Percentiles rank a stretch among this genome's conserved stretches.
Evolutionary conservation across 2,888 invertebrate species (phyloP).

Genomic region (Hedya salicella): DNA sequence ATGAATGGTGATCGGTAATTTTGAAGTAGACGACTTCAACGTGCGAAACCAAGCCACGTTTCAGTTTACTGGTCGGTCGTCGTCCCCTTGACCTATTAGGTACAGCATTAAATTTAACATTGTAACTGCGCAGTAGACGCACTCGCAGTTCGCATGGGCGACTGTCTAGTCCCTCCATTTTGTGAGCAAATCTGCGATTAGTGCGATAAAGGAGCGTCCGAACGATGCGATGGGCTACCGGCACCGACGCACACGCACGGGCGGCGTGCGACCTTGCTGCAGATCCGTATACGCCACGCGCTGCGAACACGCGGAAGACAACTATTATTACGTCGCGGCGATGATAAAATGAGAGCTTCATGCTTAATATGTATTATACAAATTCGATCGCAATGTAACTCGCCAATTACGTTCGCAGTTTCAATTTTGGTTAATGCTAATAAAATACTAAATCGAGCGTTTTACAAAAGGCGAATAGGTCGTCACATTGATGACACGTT

Average conservation of each 20-base stretch:
- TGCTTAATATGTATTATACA: slow-evolving; percentile 33
- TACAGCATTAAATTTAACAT: slow-evolving; percentile 50
- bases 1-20: slow-evolving; percentile 10
- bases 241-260: slow-evolving; percentile 52
- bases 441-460: not conserved
- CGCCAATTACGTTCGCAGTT: slow-evolving; percentile 20
- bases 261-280: slow-evolving; percentile 66
- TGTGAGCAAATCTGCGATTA: slow-evolving; percentile 51
- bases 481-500: slow-evolving; percentile 4
- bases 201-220: slow-evolving; percentile 11
- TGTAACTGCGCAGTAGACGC: slow-evolving; percentile 62
- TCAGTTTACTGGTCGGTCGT: slow-evolving; percentile 40
- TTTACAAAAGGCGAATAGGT: not conserved
- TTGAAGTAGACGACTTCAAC: slow-evolving; percentile 15
- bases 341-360: slow-evolving; percentile 42
- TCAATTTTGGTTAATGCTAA: slow-evolving; percentile 14
- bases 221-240: slow-evolving; percentile 10
- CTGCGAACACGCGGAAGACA: slow-evolving; percentile 63
- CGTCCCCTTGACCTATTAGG: slow-evolving; percentile 69
- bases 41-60: slow-evolving; percentile 18
- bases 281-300: slow-evolving; percentile 56
- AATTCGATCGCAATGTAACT: slow-evolving; percentile 30
- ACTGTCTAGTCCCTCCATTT: slow-evolving; percentile 19
- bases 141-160: slow-evolving; percentile 47
- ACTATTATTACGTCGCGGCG: slow-evolving; percentile 47